Base-by-base conservation (phyloP, 2,888 invertebrate species). In the Portevinia maculata region DNA sequence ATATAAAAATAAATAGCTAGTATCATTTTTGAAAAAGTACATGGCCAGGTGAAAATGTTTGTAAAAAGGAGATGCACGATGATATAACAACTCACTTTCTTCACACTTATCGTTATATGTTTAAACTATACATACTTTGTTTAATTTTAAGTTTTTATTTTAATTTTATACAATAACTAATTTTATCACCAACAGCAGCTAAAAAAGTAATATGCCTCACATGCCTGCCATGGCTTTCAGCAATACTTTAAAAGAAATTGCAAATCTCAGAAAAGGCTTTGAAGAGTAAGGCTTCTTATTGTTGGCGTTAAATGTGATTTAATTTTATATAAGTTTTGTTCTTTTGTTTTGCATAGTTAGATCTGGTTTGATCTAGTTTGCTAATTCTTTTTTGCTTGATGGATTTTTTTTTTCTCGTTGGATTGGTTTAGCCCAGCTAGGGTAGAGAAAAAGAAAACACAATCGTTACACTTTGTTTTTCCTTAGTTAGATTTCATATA, bases 171-270 rank as follows among this genome's bases (percentile, higher is more conserved):
- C 65, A 65, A 60, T 65, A 78, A 83, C 73, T 71, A 55, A 73
- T 67, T 78, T 83, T 83, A 78, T 62, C 78, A 73, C 73, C 83
- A 83, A 83, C 83, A 83, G 83, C 83, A 78, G 78, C 78, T 83
- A 67, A 24, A 24, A 24, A 24, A 24, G 24, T 5, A 24, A 24
- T n/a, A 1, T 11, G 44, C 57, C 57, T 83, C 71, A 83, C 83
- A 76, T 67, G 71, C 78, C 83, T 78, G 76, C 83, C 60, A 67
- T 78, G 83, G 57, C 62, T 81, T 78, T 78, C 76, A 65, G 83
- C 78, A 83, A 62, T 78, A 65, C 50, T 37, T 37, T 52, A 70
- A 65, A 50, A 39, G 24, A 44, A 50, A 60, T 39, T 46, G 41
- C 28, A 50, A 28, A 46, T 57, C 64, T 32, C 32, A 74, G 32